phyloP scores from a whole-genome alignment of 2,888 invertebrate species.

The Lydus trimaculatus region DNA sequence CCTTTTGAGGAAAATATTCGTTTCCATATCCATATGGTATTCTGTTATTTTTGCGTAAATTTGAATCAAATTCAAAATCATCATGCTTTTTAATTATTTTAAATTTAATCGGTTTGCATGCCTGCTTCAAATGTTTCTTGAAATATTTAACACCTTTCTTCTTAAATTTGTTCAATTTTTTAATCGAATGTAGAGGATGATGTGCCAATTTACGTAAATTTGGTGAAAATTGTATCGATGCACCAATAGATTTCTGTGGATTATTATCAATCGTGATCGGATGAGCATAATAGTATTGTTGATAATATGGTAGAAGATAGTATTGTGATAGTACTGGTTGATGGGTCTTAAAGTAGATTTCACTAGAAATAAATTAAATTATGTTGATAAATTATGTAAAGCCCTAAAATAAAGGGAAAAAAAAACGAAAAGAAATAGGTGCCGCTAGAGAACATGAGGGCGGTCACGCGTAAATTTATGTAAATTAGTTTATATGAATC shows the following conservation, averaged over 20 bases:
- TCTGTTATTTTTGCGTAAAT: too few species aligned
- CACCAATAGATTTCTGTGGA: neutral
- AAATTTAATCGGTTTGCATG: neutral
- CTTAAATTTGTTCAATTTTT: neutral
- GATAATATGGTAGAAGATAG: neutral
- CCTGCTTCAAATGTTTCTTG: neutral
- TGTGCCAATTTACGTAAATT: neutral
- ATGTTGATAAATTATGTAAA: slow-evolving; percentile 1
- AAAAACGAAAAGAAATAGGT: neutral
- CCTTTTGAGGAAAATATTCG: neutral
- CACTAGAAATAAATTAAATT: neutral
- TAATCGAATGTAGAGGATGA: neutral
- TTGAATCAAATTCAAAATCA: neutral
- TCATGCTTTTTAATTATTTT: neutral
- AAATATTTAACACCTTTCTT: neutral
- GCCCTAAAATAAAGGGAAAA: too few species aligned
- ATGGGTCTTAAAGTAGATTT: neutral
- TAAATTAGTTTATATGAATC: neutral
- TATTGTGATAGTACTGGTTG: neutral
- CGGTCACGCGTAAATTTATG: neutral
- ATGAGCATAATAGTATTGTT: neutral
- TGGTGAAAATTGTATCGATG: neutral
- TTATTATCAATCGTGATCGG: neutral
- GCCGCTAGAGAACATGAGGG: neutral
- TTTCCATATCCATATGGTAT: neutral